These are phyloP conservation scores for Coilia nasus DNA, from an alignment of 2,797 vertebrate genomes.

Conservation along the genomic window DNA sequence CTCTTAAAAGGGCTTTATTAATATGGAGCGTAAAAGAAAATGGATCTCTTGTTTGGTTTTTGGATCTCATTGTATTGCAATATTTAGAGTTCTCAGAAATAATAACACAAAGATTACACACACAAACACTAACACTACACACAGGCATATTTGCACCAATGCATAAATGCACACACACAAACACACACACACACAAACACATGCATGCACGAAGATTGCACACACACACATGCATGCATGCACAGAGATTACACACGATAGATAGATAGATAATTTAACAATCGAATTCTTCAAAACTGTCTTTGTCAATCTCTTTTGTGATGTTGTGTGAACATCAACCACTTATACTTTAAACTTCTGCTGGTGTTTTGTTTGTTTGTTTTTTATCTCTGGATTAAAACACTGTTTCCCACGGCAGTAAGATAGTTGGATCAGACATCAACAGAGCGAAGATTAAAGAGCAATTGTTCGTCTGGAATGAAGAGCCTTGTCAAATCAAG, in stretches of 20 bases:
- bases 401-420: not conserved
- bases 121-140: not conserved
- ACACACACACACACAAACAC: not conserved
- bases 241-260: too few relatives aligned
- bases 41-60: not conserved
- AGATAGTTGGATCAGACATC: conserved; percentile 1
- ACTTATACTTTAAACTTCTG: not conserved
- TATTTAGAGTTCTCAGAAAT: not conserved
- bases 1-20: conserved; percentile 35
- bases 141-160: not conserved
- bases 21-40: conserved; percentile 11
- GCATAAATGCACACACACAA: not conserved
- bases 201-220: too few relatives aligned
- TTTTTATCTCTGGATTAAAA: not conserved
- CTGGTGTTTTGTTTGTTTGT: not conserved
- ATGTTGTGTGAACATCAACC: not conserved
- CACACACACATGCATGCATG: too few relatives aligned
- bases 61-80: not conserved
- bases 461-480: not conserved
- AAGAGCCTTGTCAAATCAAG: conserved; percentile 39
- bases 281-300: too few relatives aligned
- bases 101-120: not conserved
- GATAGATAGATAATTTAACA: too few relatives aligned
- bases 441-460: conserved; percentile 15
- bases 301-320: not conserved